These are phyloP conservation scores for Latrodectus hesperus DNA, from an alignment of 2,888 invertebrate genomes.

Conservation along the genomic window DNA sequence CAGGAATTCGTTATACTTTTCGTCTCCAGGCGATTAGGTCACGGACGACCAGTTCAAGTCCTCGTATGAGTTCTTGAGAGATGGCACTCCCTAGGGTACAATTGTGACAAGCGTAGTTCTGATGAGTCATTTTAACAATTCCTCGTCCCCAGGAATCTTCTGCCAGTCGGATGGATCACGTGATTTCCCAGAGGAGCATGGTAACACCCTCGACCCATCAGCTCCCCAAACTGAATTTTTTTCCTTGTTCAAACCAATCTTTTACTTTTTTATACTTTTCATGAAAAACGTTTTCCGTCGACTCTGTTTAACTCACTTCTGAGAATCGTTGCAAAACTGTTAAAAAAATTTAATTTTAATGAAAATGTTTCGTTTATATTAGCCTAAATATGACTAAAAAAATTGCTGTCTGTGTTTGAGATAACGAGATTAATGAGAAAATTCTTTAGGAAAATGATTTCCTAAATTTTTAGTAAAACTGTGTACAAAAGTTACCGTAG, in stretches of 20 bases:
- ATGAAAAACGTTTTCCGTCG: too few species aligned
- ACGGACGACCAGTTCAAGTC: constrained; percentile 3
- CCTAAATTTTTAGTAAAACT: too few species aligned
- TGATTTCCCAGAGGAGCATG: constrained; percentile 33
- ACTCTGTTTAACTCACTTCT: too few species aligned
- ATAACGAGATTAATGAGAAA: too few species aligned
- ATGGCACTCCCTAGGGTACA: constrained; percentile 4
- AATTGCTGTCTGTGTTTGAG: too few species aligned
- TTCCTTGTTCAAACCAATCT: background rate
- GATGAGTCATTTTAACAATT: constrained; percentile 53
- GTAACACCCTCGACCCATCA: background rate
- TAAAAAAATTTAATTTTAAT: too few species aligned
- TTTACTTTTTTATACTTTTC: too few species aligned
- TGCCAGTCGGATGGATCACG: constrained; percentile 16
- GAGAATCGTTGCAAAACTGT: too few species aligned
- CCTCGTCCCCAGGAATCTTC: background rate
- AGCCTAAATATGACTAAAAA: too few species aligned
- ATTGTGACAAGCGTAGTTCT: constrained; percentile 17
- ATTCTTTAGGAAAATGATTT: too few species aligned
- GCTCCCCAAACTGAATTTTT: background rate
- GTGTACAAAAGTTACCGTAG: too few species aligned
- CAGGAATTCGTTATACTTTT: constrained; percentile 8
- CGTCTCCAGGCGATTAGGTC: background rate
- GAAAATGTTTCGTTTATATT: too few species aligned
- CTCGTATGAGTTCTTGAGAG: background rate